Conservation (phyloP, 2,797 vertebrate species). For the Rallus crepitans region DNA sequence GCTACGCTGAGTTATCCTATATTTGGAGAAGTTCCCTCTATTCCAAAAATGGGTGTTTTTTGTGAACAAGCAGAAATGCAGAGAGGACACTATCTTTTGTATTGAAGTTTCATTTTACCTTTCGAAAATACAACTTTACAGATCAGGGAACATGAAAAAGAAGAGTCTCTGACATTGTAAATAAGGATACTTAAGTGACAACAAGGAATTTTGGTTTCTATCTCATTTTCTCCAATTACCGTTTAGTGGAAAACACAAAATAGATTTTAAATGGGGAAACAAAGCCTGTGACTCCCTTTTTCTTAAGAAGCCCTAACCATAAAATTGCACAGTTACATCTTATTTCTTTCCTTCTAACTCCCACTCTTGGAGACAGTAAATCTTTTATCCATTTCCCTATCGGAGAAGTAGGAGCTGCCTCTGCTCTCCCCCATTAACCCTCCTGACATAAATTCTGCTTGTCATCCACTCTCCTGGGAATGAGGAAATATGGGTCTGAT, state of each 20-base stretch:
- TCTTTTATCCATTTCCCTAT: not conserved
- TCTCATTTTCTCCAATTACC: not conserved
- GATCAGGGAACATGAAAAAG: not conserved
- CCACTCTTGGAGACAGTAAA: not conserved
- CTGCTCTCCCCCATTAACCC: not conserved
- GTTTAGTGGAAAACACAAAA: not conserved
- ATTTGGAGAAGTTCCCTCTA: not conserved
- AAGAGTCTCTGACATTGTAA: not conserved
- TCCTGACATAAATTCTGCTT: slow-evolving; percentile 24
- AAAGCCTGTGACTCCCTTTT: not conserved
- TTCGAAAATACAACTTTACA: not conserved
- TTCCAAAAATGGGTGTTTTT: not conserved
- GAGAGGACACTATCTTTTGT: not conserved
- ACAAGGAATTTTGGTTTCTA: not conserved
- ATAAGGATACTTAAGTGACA: not conserved
- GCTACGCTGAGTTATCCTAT: not conserved
- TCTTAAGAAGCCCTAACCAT: not conserved
- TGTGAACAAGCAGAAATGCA: not conserved
- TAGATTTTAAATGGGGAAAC: not conserved
- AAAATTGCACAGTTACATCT: not conserved
- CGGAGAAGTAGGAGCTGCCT: not conserved
- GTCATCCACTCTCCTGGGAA: slow-evolving; percentile 1
- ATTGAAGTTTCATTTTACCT: not conserved
- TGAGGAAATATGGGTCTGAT: not conserved
- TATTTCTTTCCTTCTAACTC: not conserved